Conservation (phyloP, 2,113 vertebrate genomes). For the Potamarius usumacintae region DNA sequence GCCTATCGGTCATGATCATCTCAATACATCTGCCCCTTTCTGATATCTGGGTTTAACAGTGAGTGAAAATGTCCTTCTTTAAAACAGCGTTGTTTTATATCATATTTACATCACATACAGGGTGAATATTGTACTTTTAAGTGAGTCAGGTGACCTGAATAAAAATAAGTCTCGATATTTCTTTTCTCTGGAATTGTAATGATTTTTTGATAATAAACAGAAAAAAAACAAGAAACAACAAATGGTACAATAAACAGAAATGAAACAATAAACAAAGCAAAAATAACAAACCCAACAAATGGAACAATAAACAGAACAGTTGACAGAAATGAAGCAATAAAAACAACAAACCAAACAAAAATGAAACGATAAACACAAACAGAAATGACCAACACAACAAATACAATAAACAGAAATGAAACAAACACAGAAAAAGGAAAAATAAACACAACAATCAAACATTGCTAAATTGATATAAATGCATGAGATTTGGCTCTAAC, state of each 20-base stretch:
- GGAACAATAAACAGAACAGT: neutral
- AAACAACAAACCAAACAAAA: neutral
- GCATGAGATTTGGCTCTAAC: too few relatives aligned
- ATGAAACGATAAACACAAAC: neutral
- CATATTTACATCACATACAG: too few relatives aligned
- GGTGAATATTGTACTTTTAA: neutral
- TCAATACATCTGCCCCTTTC: neutral
- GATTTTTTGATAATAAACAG: neutral
- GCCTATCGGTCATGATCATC: conserved; percentile 36
- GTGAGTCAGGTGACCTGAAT: neutral
- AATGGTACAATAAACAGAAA: neutral
- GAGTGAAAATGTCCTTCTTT: neutral
- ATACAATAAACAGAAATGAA: neutral
- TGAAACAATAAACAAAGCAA: neutral
- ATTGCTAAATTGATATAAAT: too few relatives aligned
- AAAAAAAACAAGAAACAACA: neutral
- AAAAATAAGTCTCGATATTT: neutral
- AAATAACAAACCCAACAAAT: neutral
- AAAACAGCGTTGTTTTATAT: neutral
- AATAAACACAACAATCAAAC: neutral
- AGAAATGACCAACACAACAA: neutral
- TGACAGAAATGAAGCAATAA: too few relatives aligned
- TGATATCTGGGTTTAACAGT: neutral
- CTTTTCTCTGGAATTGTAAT: neutral
- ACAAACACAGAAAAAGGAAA: neutral